Conservation (phyloP, 2,888 invertebrate genomes). For the Lysandra bellargus region DNA sequence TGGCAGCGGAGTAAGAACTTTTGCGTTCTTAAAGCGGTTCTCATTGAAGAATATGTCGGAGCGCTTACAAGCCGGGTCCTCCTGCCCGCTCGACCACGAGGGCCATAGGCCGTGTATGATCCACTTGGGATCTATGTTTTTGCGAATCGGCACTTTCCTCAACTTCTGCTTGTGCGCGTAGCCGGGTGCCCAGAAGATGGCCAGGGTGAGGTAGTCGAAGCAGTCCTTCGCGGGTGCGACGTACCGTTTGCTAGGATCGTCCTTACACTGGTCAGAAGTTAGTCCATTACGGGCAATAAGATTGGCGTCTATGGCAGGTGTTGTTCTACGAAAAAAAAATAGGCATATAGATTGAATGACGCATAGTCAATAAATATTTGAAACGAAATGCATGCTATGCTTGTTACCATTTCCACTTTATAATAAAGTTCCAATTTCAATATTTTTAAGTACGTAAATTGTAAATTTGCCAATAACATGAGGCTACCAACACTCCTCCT, state of each 20-base stretch:
- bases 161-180: background rate
- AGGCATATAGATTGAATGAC: background rate
- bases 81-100: background rate
- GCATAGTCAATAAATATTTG: too few relatives aligned
- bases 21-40: background rate
- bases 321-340: background rate
- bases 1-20: background rate
- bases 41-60: background rate
- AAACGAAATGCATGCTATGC: too few relatives aligned
- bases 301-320: background rate
- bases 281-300: background rate
- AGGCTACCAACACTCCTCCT: too few relatives aligned
- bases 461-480: too few relatives aligned
- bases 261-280: background rate
- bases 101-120: background rate
- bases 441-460: too few relatives aligned
- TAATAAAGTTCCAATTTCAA: too few relatives aligned
- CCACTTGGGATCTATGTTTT: background rate
- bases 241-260: background rate
- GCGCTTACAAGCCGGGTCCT: background rate
- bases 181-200: conserved; percentile 8
- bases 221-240: conserved; percentile 1
- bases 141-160: background rate
- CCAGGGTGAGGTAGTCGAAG: conserved; percentile 1
- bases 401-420: too few relatives aligned